Evolutionary conservation across 2,113 vertebrate species (phyloP), one percentile per base, ranked within the genome.

Genomic region (Psephotus haematonotus): DNA sequence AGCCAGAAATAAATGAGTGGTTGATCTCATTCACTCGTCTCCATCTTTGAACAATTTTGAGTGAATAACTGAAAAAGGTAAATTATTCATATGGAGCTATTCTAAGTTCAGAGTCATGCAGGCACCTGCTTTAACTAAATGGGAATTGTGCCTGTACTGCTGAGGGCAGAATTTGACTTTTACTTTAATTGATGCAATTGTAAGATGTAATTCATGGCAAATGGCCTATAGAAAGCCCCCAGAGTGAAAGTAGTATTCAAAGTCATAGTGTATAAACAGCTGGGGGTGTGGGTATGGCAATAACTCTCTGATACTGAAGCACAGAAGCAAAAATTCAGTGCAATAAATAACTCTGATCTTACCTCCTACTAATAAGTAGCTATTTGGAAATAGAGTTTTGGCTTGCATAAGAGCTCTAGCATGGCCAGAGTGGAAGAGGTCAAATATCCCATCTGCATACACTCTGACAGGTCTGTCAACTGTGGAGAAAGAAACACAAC

Each of bases 401-500:
- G 99, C 99, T 98, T 99, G 99, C 99, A 99, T 99, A 95, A 99
- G 99, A 81, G 99, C 99, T 79, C 99, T 98, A 88, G 99, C 99
- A 10, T 99, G 99, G 84, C 99, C 99, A 7, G 99, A 99, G 94
- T 99, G 99, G 97, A 99, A 99, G 90, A 99, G 98, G 97, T 99
- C 99, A 97, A 99, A 99, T 98, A 99, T 99, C 88, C 99, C 99
- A 97, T 99, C 99, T 76, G 99, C 99, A 64, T 99, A 99, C 19
- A 99, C 99, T 97, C 99, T 98, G 95, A 99, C 99, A 10, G 99
- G 99, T 85, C 99, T 98, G 97, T 99, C 99, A 97, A 98, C 99
- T 99, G 97, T 64, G 87, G 95, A 93, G 83, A 97, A 97, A 91
- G 93, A 97, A 96, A 97, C 49, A 95, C 29, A 70, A 92, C 37